Conservation (phyloP, 2,888 invertebrate species). For the Zonitis immaculata region DNA sequence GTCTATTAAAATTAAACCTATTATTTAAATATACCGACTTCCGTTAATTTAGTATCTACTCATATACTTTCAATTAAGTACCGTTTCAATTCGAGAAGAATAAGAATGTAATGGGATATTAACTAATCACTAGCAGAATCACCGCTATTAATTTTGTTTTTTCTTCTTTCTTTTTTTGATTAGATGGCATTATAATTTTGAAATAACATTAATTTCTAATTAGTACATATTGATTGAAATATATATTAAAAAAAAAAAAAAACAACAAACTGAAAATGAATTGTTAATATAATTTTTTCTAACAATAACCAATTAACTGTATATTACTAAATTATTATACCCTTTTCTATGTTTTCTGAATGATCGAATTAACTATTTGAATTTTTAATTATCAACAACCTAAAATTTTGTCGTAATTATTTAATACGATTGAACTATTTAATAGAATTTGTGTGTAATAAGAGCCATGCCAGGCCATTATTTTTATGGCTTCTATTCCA, state of each 20-base stretch:
- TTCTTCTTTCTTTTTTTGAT: not conserved
- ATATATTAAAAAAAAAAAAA: not conserved
- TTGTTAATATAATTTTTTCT: not conserved
- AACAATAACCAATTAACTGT: constrained; percentile 3
- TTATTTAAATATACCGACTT: constrained; percentile 5
- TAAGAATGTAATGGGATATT: not conserved
- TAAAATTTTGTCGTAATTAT: not conserved
- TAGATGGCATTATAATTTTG: not conserved
- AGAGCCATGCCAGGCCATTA: constrained; percentile 18
- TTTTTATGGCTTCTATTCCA: constrained; percentile 15
- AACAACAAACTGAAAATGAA: not conserved
- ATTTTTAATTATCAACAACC: not conserved
- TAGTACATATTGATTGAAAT: not conserved
- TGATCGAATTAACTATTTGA: not conserved
- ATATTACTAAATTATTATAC: constrained; percentile 3
- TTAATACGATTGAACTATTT: not conserved
- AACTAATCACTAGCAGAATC: not conserved
- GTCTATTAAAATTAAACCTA: not conserved
- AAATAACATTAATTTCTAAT: not conserved
- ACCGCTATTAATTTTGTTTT: not conserved
- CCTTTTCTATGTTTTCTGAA: constrained; percentile 1
- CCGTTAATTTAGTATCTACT: constrained; percentile 5
- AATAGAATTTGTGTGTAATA: not conserved
- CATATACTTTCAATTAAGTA: constrained; percentile 6
- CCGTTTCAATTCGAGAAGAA: not conserved